Conservation (phyloP, 2,113 vertebrate genomes). For the Dicaeum eximium region DNA sequence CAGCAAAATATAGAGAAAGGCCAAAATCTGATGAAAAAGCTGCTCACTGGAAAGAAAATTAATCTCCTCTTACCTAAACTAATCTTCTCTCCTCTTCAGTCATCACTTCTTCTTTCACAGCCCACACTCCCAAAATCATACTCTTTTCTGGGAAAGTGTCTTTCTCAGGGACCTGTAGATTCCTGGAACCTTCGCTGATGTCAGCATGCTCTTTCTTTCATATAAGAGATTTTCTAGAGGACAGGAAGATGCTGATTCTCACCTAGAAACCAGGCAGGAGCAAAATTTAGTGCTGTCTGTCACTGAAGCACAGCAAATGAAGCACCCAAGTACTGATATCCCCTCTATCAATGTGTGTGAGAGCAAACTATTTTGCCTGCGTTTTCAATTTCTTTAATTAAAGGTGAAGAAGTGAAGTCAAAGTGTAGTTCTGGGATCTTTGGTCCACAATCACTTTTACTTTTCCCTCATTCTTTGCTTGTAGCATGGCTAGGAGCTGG, state of each 20-base stretch:
- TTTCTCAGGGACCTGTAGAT: neutral
- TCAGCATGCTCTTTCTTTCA: neutral
- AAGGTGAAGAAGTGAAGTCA: neutral
- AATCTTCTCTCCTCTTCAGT: neutral
- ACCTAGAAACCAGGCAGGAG: neutral
- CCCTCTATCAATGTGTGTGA: too few relatives aligned
- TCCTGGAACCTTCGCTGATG: neutral
- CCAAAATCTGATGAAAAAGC: neutral
- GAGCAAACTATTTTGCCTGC: neutral
- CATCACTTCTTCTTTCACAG: neutral
- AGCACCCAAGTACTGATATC: neutral
- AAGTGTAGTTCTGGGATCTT: neutral
- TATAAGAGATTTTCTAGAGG: neutral
- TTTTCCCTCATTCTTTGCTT: neutral
- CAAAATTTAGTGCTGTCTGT: neutral
- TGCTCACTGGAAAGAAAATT: neutral
- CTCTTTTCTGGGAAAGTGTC: neutral
- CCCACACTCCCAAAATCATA: neutral
- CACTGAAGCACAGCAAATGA: neutral
- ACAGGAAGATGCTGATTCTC: neutral
- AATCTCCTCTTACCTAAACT: neutral
- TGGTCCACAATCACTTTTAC: accelerated
- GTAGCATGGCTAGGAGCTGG: neutral
- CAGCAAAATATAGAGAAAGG: neutral
- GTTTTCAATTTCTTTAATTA: neutral